A percentile compares a stretch with the other conserved stretches of the same genome.
These are phyloP conservation scores for Nymphalis io DNA, from an alignment of 1,140 invertebrate species.

Conservation along the genomic window DNA sequence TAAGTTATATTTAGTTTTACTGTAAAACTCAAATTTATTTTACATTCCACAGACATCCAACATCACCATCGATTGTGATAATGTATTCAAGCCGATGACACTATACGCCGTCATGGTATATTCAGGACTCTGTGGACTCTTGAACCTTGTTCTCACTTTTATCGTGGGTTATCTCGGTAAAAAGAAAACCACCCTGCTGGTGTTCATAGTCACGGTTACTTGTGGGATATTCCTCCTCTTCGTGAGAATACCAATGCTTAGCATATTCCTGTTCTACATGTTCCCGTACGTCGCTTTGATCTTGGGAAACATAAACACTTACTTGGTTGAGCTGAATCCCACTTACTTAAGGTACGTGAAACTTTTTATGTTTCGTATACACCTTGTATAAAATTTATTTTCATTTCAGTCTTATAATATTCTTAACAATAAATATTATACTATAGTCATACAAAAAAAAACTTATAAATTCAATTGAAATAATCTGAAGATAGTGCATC, in stretches of 20 bases:
- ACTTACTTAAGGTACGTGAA: conserved; percentile 61
- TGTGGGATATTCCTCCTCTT: conserved; percentile 53
- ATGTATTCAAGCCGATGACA: conserved; percentile 47
- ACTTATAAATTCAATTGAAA: no score
- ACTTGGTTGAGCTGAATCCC: conserved; percentile 64
- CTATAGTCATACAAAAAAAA: no score
- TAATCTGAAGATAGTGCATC: no score
- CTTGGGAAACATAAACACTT: conserved; percentile 62
- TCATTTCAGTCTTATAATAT: background rate
- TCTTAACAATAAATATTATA: background rate
- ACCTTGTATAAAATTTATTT: background rate
- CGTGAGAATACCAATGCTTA: conserved; percentile 52
- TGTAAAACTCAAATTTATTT: background rate
- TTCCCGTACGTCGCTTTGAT: conserved; percentile 60
- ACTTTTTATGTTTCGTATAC: background rate
- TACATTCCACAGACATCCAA: conserved; percentile 11
- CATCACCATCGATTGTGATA: conserved; percentile 22
- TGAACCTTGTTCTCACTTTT: conserved; percentile 56
- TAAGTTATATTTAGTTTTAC: background rate
- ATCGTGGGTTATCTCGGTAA: conserved; percentile 55
- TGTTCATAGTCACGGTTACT: conserved; percentile 44
- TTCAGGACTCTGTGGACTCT: conserved; percentile 44
- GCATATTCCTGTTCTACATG: conserved; percentile 57
- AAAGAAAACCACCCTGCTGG: conserved; percentile 49
- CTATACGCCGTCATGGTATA: conserved; percentile 60